A percentile compares a stretch with the other conserved stretches of the same genome.
These are phyloP conservation scores for Oreohelix idahoensis DNA, from an alignment of 1,140 invertebrate species.

Conservation along the genomic window DNA sequence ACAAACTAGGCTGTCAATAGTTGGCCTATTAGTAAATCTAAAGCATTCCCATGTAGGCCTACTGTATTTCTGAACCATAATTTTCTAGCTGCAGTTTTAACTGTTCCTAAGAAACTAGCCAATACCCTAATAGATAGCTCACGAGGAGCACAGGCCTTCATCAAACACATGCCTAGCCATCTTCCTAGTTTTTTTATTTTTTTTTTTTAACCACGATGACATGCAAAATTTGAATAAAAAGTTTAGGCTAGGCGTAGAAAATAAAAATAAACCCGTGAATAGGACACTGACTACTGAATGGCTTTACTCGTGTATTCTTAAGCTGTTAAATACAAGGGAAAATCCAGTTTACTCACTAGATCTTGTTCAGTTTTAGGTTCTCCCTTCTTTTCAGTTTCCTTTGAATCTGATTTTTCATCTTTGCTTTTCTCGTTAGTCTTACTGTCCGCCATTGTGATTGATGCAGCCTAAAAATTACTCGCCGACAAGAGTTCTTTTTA, in stretches of 20 bases:
- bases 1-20: too few relatives aligned
- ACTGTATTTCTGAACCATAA: too few relatives aligned
- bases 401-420: conserved; percentile 60
- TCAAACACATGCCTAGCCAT: too few relatives aligned
- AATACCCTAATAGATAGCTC: too few relatives aligned
- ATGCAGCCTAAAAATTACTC: conserved; percentile 21
- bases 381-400: conserved; percentile 64
- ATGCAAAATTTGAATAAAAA: conserved; percentile 1
- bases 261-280: background rate
- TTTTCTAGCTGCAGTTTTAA: too few relatives aligned
- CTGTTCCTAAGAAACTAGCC: too few relatives aligned
- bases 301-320: background rate
- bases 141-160: too few relatives aligned
- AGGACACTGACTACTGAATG: background rate
- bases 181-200: too few relatives aligned
- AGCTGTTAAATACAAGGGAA: background rate
- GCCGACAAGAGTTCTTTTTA: background rate
- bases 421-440: conserved; percentile 56
- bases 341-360: conserved; percentile 51
- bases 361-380: conserved; percentile 67
- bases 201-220: conserved; percentile 5
- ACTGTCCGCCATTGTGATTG: conserved; percentile 65
- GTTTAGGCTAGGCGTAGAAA: background rate
- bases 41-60: too few relatives aligned
- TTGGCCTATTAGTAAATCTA: too few relatives aligned